Evolutionary conservation across 1,140 invertebrate species (phyloP).

Genomic region (Ridgeia piscesae): DNA sequence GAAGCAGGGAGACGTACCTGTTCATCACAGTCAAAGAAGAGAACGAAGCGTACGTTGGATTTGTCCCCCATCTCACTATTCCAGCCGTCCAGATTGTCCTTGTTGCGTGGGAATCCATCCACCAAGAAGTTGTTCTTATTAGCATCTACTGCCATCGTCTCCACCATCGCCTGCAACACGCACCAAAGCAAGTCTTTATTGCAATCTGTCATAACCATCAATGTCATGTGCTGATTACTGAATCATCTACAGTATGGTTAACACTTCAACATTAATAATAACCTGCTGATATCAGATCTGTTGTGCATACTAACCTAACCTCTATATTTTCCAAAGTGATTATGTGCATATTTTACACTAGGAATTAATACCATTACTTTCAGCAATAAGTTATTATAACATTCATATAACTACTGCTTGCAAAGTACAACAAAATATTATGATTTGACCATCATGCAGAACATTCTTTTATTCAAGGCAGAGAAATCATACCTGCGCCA

Average conservation of each 20-base stretch:
- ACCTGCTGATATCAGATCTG: background rate
- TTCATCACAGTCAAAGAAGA: conserved; percentile 90
- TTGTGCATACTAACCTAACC: too few relatives aligned
- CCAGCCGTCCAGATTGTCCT: conserved; percentile 97
- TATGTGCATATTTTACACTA: too few relatives aligned
- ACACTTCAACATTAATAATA: background rate
- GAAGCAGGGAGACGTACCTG: conserved; percentile 61
- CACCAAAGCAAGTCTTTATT: background rate
- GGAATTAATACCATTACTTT: too few relatives aligned
- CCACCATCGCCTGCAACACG: conserved; percentile 70
- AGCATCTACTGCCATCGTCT: conserved; percentile 63
- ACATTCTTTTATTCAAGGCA: too few relatives aligned
- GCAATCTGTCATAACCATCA: background rate
- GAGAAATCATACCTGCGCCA: conserved; percentile 68
- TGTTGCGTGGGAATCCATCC: conserved; percentile 97
- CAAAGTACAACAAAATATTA: too few relatives aligned
- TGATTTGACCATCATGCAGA: too few relatives aligned
- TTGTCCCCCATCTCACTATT: conserved; percentile 81
- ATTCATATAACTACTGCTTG: too few relatives aligned
- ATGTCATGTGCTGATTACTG: background rate
- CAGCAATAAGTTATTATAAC: too few relatives aligned
- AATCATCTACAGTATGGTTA: background rate
- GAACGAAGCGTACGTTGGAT: conserved; percentile 81
- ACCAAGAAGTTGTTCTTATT: conserved; percentile 79
- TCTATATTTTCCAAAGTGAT: too few relatives aligned